A percentile compares a stretch with the other conserved stretches of the same genome.
Conservation (phyloP, 2,888 invertebrate species). For the Ormyrus nitidulus region DNA sequence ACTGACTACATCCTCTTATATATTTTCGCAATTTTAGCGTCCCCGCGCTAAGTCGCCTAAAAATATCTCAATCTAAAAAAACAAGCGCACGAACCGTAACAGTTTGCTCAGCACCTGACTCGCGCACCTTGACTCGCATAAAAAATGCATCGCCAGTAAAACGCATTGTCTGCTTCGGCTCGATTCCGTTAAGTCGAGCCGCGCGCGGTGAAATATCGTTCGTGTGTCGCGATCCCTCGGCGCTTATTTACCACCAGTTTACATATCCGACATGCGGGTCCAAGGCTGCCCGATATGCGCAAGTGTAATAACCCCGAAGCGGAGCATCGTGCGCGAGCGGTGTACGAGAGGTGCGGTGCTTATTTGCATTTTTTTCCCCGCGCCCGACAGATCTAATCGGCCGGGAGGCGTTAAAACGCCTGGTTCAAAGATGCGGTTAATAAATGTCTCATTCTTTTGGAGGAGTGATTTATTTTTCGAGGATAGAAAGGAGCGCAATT, state of each 20-base stretch:
- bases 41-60: no score
- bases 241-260: not conserved
- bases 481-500: no score
- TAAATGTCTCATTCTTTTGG: conserved; percentile 1
- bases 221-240: not conserved
- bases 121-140: not conserved
- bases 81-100: not conserved
- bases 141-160: conserved; percentile 18
- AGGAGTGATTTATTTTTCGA: not conserved
- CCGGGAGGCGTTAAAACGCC: conserved; percentile 14
- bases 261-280: not conserved
- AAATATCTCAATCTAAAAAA: not conserved
- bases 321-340: not conserved
- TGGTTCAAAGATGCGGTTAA: not conserved
- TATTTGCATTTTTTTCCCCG: conserved; percentile 2
- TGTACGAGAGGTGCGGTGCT: not conserved
- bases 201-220: conserved; percentile 5
- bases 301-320: conserved; percentile 35
- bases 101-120: not conserved
- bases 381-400: not conserved
- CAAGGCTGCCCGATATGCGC: conserved; percentile 7
- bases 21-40: no score
- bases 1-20: no score
- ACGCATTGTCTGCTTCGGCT: conserved; percentile 8
- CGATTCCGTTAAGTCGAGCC: conserved; percentile 19